These are phyloP conservation scores for Temnothorax unifasciatus DNA, from an alignment of 2,888 invertebrate species.

Conservation along the genomic window DNA sequence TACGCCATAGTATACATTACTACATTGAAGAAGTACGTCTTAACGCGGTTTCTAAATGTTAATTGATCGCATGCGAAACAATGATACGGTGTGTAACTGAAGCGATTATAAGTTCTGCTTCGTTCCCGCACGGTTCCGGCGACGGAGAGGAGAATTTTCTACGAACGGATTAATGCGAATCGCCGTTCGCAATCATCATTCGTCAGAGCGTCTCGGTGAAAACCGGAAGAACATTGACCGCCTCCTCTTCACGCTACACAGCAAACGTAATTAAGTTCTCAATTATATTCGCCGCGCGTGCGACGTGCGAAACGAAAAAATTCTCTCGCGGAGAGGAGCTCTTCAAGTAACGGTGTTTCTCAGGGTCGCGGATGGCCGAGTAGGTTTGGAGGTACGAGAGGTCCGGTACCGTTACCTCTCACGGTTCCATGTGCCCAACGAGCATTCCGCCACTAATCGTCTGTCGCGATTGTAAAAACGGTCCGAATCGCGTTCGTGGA, in stretches of 20 bases:
- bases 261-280: constrained; percentile 44
- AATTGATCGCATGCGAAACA: constrained; percentile 32
- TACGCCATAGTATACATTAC: background rate
- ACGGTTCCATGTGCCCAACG: constrained; percentile 63
- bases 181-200: constrained; percentile 21
- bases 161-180: constrained; percentile 26
- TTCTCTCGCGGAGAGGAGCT: constrained; percentile 39
- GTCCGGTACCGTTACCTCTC: constrained; percentile 70
- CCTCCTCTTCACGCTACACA: background rate
- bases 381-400: constrained; percentile 55
- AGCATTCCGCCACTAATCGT: constrained; percentile 47
- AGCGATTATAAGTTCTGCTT: constrained; percentile 24
- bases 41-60: constrained; percentile 43
- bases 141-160: constrained; percentile 7
- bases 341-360: constrained; percentile 40
- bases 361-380: constrained; percentile 46
- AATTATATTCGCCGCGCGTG: constrained; percentile 37
- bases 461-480: constrained; percentile 33
- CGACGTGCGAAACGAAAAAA: constrained; percentile 45
- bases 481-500: background rate
- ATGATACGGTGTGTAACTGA: constrained; percentile 28
- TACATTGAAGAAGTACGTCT: constrained; percentile 23
- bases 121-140: constrained; percentile 25
- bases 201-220: constrained; percentile 27
- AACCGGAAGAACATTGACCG: constrained; percentile 51